Conservation (phyloP, 1,140 invertebrate species). For the Nixonia krombeini region DNA sequence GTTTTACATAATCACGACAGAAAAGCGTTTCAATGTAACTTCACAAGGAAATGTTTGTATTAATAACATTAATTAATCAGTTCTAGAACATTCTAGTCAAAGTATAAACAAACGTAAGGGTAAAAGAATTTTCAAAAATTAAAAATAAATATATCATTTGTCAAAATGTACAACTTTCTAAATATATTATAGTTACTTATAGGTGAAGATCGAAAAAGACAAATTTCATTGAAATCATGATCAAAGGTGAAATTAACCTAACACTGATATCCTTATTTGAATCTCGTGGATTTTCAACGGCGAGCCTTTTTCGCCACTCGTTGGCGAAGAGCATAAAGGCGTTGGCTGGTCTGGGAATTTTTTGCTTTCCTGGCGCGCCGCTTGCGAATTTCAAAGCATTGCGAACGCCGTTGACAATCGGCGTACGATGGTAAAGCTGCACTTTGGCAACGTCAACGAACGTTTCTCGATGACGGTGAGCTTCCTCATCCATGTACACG, state of each 20-base stretch:
- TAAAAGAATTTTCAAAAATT: too few species aligned
- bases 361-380: slow-evolving; percentile 56
- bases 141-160: too few species aligned
- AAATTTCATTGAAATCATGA: too few species aligned
- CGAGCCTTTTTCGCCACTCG: slow-evolving; percentile 74
- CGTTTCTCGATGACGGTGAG: slow-evolving; percentile 29
- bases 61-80: too few species aligned
- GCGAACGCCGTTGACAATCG: slow-evolving; percentile 22
- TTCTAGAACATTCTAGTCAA: too few species aligned
- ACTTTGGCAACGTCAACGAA: slow-evolving; percentile 35
- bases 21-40: too few species aligned
- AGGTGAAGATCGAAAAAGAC: too few species aligned
- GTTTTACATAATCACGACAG: slow-evolving; percentile 7
- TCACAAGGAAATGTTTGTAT: too few species aligned
- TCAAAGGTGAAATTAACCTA: too few species aligned
- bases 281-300: slow-evolving; percentile 72
- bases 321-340: slow-evolving; percentile 80
- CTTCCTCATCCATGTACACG: slow-evolving; percentile 49
- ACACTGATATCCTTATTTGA: slow-evolving; percentile 78
- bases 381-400: slow-evolving; percentile 25
- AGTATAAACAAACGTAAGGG: too few species aligned
- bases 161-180: too few species aligned
- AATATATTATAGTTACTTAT: too few species aligned
- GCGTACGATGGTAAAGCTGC: slow-evolving; percentile 38
- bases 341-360: slow-evolving; percentile 77